These are phyloP conservation scores for Uromys caudimaculatus DNA, from an alignment of 2,797 vertebrate genomes.

Conservation along the genomic window DNA sequence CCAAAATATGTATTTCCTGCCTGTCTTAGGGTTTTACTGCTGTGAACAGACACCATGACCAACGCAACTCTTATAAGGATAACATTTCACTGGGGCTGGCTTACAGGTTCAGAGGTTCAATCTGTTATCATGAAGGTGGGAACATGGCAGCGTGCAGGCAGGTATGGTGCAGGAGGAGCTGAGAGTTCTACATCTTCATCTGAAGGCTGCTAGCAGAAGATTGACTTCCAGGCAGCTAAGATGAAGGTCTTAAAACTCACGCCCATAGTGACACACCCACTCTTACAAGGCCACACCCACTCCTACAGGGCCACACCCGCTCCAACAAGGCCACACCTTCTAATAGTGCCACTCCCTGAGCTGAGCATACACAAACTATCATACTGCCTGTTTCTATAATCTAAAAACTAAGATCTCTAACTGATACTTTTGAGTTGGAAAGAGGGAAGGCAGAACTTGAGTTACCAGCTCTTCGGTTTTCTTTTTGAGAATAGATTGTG, in stretches of 20 bases:
- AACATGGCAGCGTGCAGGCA: neutral
- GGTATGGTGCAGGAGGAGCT: neutral
- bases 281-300: neutral
- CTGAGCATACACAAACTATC: neutral
- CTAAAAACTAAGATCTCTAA: constrained; percentile 37
- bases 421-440: neutral
- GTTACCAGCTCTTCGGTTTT: neutral
- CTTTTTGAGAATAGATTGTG: neutral
- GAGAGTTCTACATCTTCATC: neutral
- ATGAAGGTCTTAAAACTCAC: neutral
- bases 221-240: neutral
- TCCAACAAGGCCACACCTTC: neutral
- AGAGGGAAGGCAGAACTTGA: neutral
- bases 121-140: neutral
- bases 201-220: neutral
- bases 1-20: constrained; percentile 32
- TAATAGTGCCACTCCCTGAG: neutral
- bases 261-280: neutral
- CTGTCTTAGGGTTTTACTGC: neutral
- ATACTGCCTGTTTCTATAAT: constrained; percentile 37
- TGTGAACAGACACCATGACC: neutral
- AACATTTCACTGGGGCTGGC: neutral
- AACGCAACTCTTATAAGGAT: neutral
- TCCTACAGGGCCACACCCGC: too few species aligned
- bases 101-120: neutral